Evolutionary conservation across 2,888 invertebrate genomes (phyloP), one percentile per base, ranked within the genome.

Genomic region (Odontocerum albicorne): DNA sequence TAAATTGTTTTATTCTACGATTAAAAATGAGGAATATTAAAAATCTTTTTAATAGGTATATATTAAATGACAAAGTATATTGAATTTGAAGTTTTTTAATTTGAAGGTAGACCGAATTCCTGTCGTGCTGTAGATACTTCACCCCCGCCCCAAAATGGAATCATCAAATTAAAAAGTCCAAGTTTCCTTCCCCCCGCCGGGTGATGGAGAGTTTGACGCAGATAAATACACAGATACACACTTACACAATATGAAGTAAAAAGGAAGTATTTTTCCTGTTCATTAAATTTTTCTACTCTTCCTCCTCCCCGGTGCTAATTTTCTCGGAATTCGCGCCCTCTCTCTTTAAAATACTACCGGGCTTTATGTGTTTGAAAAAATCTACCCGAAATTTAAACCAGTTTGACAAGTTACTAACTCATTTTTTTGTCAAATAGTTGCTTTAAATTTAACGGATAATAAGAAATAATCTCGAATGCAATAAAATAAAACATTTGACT

Each of bases 101-200:
- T 27, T 7, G n/a, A 36, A 12, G 36, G 6, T 36, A 6, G 4
- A 7, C 7, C n/a, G 36, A 36, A 36, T 27, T 27, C 27, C 27
- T 27, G 27, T 27, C 27, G 4, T 27, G 10, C 27, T 27, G 27
- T 27, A 27, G 27, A 4, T 4, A 27, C 27, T 4, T 7, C 10
- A 7, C 27, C 10, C 27, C 27, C 27, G 4, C 27, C 27, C 27
- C 27, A 27, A 27, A 27, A 27, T 27, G 27, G 27, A 7, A 78
- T 78, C 78, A 77, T 78, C 77, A 78, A 78, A 78, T 78, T 78
- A 78, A 78, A 77, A 78, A 78, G 75, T 76, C 75, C 76, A 77
- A 78, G 77, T 78, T 78, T 78, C 77, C 77, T 78, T 76, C 78
- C 52, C 51, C 4, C 12, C 32, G 12, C 75, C 74, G 77, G 75